These are phyloP conservation scores for Chlorocebus sabaeus DNA, from an alignment of 2,113 vertebrate genomes.

Conservation along the genomic window DNA sequence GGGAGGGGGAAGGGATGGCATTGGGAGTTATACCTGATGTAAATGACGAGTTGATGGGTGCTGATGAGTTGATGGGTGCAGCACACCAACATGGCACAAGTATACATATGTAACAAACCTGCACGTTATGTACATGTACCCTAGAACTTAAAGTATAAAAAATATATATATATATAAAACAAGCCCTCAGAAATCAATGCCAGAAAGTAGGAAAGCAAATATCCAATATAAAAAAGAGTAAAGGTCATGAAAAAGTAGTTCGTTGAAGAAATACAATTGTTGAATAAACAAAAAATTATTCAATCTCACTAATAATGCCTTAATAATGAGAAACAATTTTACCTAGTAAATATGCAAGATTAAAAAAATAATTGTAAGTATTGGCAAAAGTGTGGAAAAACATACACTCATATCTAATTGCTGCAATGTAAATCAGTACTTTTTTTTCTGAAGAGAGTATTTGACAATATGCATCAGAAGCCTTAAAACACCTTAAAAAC, in stretches of 20 bases:
- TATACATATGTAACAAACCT: no score
- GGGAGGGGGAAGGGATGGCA: no score
- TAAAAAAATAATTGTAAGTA: conserved; percentile 5
- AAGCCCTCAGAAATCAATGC: not conserved
- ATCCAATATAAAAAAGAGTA: not conserved
- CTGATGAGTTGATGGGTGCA: no score
- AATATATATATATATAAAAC: no score
- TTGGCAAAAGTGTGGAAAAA: not conserved
- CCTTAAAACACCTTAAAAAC: not conserved
- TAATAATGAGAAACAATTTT: not conserved
- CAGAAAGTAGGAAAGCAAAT: not conserved
- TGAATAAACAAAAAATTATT: conserved; percentile 12
- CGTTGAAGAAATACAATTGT: not conserved
- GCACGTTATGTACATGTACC: no score
- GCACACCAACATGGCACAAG: no score
- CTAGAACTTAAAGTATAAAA: no score
- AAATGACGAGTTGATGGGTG: no score
- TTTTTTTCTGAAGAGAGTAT: not conserved
- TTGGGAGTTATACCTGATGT: no score
- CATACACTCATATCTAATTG: not conserved
- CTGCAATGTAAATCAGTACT: not conserved
- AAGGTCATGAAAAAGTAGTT: not conserved
- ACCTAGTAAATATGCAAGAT: not conserved
- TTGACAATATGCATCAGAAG: not conserved
- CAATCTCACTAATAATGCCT: not conserved